phyloP scores from a whole-genome alignment of 23 tunicate genomes.

The Styela plicata region DNA sequence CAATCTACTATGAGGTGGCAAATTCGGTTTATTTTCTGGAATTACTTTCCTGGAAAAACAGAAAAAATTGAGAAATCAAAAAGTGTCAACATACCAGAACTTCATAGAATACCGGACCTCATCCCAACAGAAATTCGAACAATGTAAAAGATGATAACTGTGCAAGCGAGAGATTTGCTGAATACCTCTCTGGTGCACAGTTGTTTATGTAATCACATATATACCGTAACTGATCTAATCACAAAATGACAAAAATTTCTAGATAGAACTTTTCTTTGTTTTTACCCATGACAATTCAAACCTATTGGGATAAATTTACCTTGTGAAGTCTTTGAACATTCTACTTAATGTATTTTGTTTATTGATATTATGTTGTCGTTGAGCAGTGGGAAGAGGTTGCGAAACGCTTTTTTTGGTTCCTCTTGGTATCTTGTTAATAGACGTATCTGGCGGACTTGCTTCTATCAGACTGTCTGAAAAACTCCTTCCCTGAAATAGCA shows the following conservation, averaged over 20 bases:
- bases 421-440: background rate
- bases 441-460: background rate
- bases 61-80: background rate
- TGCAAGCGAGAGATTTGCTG: too few relatives aligned
- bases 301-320: too few relatives aligned
- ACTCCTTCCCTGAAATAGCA: background rate
- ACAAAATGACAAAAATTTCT: too few relatives aligned
- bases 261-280: too few relatives aligned
- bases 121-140: too few relatives aligned
- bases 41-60: background rate
- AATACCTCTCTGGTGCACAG: too few relatives aligned
- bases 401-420: background rate
- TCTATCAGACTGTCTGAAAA: conserved; percentile 3
- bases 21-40: background rate
- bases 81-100: background rate
- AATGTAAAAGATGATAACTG: too few relatives aligned
- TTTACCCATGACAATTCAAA: too few relatives aligned
- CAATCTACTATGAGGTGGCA: conserved; percentile 2
- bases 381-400: background rate
- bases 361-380: background rate
- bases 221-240: too few relatives aligned
- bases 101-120: too few relatives aligned
- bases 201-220: too few relatives aligned
- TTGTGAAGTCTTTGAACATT: conserved; percentile 17
- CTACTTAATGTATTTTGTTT: conserved; percentile 11